Conservation (phyloP, 2,888 invertebrate genomes). For the Disparrhopalites patrizii region DNA sequence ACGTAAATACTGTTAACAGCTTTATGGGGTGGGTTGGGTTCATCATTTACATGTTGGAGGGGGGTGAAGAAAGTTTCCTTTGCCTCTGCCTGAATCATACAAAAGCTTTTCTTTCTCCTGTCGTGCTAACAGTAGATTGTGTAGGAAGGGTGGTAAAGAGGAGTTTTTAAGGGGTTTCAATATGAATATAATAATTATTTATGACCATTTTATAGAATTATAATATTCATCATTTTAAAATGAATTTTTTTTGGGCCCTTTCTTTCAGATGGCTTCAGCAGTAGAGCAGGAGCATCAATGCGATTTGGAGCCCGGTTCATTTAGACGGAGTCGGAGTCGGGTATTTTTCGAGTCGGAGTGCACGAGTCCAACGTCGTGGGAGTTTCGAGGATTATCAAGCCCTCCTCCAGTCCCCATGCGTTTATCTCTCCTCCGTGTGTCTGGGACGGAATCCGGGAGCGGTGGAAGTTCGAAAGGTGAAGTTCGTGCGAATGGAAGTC, state of each 20-base stretch:
- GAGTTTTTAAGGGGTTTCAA: no score
- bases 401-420: constrained; percentile 19
- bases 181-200: no score
- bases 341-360: constrained; percentile 47
- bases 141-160: no score
- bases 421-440: constrained; percentile 17
- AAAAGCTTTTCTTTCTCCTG: no score
- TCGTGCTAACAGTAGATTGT: background rate
- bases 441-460: constrained; percentile 22
- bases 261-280: constrained; percentile 21
- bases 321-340: constrained; percentile 33
- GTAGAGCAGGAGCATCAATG: background rate
- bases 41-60: no score
- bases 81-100: no score
- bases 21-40: no score
- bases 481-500: constrained; percentile 42
- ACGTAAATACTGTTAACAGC: no score
- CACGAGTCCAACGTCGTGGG: constrained; percentile 46
- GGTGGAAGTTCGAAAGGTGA: constrained; percentile 24
- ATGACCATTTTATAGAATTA: no score
- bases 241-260: background rate
- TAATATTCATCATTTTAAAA: background rate
- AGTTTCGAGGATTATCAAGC: constrained; percentile 33
- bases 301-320: constrained; percentile 12
- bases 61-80: no score